Percentiles rank a stretch among this genome's conserved stretches.
Conservation (phyloP, 1,140 invertebrate genomes). For the Teleopsis dalmanni region DNA sequence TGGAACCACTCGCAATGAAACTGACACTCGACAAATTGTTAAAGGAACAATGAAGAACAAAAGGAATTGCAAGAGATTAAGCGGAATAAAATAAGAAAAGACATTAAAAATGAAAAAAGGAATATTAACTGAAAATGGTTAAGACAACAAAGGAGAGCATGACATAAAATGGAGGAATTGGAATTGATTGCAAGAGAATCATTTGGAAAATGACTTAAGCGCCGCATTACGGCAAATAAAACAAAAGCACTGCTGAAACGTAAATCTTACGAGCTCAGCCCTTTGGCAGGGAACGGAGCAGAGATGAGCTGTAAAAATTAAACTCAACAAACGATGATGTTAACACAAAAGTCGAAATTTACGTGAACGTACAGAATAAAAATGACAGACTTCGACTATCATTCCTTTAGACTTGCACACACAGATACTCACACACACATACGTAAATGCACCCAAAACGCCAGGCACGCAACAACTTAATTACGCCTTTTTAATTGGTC, state of each 20-base stretch:
- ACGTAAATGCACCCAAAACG: neutral
- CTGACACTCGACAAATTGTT: no score
- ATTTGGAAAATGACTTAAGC: conserved; percentile 8
- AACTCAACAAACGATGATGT: neutral
- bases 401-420: neutral
- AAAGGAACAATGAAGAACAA: no score
- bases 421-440: neutral
- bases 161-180: neutral
- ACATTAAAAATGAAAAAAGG: no score
- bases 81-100: no score
- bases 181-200: conserved; percentile 8
- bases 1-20: no score
- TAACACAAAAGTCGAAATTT: neutral
- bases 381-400: neutral
- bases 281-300: no score
- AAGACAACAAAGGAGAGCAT: neutral
- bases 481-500: conserved; percentile 43
- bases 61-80: no score
- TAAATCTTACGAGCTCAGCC: neutral
- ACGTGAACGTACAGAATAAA: neutral
- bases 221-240: conserved; percentile 1
- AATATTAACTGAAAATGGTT: no score
- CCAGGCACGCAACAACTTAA: conserved; percentile 38
- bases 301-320: no score
- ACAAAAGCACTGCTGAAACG: neutral